phyloP scores from a whole-genome alignment of 2,888 invertebrate genomes.

The Lucinisca nassula region DNA sequence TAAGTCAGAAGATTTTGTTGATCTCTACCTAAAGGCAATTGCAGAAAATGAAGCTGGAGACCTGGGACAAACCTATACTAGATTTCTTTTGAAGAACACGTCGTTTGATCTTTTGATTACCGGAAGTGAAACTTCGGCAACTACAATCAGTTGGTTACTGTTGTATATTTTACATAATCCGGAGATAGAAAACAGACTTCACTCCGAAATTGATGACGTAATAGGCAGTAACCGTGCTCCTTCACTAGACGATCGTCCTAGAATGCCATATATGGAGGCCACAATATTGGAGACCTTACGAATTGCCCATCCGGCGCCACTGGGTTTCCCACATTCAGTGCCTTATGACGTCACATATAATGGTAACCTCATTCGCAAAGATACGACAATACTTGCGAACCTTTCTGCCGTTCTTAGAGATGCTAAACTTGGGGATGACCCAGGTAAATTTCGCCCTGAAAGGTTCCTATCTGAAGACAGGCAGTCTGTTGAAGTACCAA shows the following conservation, averaged over 20 bases:
- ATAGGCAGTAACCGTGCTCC: constrained; percentile 82
- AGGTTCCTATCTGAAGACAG: constrained; percentile 69
- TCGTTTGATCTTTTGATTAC: constrained; percentile 77
- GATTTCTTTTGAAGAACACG: constrained; percentile 49
- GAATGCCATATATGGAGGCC: constrained; percentile 79
- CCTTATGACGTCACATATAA: constrained; percentile 73
- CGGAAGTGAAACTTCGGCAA: constrained; percentile 92
- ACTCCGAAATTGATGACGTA: constrained; percentile 77
- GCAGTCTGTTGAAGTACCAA: constrained; percentile 4
- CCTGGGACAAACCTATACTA: constrained; percentile 30
- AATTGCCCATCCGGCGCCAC: constrained; percentile 74
- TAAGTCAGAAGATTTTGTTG: background rate
- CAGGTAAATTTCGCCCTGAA: constrained; percentile 77
- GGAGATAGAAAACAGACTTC: constrained; percentile 88
- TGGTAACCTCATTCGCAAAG: constrained; percentile 82
- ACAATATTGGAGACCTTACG: constrained; percentile 80
- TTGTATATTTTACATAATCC: constrained; percentile 94
- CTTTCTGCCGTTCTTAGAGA: constrained; percentile 76
- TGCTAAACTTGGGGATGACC: constrained; percentile 71
- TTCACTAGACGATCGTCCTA: constrained; percentile 62
- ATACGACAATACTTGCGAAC: constrained; percentile 73
- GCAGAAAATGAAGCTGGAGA: background rate
- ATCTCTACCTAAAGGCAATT: background rate
- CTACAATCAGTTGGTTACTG: constrained; percentile 95
- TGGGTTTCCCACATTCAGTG: constrained; percentile 72